phyloP scores from a whole-genome alignment of 1,140 invertebrate genomes.

The Hypsibius dujardini region DNA sequence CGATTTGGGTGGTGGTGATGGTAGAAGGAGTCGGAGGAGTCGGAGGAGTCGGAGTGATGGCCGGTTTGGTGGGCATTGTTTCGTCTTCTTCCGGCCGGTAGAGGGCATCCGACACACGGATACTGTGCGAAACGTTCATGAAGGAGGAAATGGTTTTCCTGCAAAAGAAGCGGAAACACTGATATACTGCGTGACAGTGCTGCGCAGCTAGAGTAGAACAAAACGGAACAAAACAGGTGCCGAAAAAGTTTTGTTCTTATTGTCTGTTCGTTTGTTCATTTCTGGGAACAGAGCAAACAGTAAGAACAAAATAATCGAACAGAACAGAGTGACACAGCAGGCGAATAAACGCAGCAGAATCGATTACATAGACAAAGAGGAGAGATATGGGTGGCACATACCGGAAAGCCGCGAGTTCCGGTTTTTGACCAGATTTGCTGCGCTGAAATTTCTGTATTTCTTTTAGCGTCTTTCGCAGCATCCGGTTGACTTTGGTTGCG shows the following conservation, averaged over 20 bases:
- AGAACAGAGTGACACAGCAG: no score
- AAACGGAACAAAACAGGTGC: not conserved
- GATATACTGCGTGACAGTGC: not conserved
- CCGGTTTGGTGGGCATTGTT: not conserved
- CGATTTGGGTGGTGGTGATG: no score
- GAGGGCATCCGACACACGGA: not conserved
- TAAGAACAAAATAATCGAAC: no score
- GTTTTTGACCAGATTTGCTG: not conserved
- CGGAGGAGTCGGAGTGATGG: not conserved
- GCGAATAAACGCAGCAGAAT: no score
- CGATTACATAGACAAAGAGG: no score
- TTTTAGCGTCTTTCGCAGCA: conserved; percentile 5
- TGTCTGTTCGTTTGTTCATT: no score
- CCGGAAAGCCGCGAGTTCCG: not conserved
- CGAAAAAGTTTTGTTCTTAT: not conserved
- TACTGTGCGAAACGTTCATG: not conserved
- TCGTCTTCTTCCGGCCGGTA: not conserved
- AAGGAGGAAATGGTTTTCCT: conserved; percentile 1
- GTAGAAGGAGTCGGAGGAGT: no score
- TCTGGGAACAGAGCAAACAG: no score
- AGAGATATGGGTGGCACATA: no score
- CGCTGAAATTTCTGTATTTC: conserved; percentile 6
- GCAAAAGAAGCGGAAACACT: not conserved
- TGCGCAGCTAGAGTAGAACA: not conserved
- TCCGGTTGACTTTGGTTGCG: not conserved